Evolutionary conservation across 2,797 vertebrate genomes (phyloP), one percentile per base, ranked within the genome.

Genomic region (Chanos chanos): DNA sequence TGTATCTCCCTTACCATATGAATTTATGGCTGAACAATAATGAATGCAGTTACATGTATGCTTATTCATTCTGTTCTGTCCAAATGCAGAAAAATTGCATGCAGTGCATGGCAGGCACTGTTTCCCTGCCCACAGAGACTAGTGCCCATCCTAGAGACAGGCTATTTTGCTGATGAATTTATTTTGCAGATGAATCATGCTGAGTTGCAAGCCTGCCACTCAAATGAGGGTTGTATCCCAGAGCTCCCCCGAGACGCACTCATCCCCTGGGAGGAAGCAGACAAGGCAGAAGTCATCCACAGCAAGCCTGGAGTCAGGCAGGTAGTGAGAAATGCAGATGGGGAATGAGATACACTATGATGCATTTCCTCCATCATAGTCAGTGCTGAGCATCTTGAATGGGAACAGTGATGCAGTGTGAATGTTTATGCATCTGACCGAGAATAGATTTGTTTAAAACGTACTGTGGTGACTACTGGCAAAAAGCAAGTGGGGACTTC

Each of bases 41-140:
- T 7, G 16, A 31, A 50, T 7, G 12, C n/a, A 36, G 15, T 18
- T 18, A 30, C 33, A 45, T 61, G 34, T 27, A 30, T 61, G 34
- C 24, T 51, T 45, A n/a, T n/a, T n/a, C n/a, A n/a, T n/a, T n/a
- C n/a, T n/a, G 37, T 7, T 18, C 13, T 7, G 33, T 21, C 39
- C 31, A 61, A 36, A 2, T 53, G 55, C 30, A 15, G 16, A 7
- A 30, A n/a, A n/a, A n/a, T n/a, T 41, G 18, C 21, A 33, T 44
- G 18, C 45, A 63, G 12, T 37, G 13, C 62, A 28, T 27, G 62
- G 52, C 54, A 50, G 67, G 43, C 54, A 63, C 56, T 9, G 61
- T 72, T 70, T 81, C 70, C 66, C 54, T 65, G 72, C 60, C 66
- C 65, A 61, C 18, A 33, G 41, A 51, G 33, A 4, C 30, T 57